phyloP scores from a whole-genome alignment of 53 echinoderm and acorn worm species.

The Henricia sp. region DNA sequence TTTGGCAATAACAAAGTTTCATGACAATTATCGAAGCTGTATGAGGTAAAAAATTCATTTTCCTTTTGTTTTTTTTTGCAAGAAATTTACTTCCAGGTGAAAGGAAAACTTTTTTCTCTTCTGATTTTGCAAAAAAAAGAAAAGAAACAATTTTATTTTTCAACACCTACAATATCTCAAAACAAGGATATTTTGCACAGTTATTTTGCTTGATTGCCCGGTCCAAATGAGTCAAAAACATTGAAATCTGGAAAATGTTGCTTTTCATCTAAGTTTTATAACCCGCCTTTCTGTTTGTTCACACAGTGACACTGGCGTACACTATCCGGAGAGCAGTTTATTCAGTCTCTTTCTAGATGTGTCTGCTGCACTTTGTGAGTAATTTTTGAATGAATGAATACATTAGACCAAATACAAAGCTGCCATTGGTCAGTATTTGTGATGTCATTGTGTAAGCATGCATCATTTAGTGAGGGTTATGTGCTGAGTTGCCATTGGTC shows the following conservation, averaged over 20 bases:
- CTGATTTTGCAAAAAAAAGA: too few species aligned
- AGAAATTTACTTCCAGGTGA: too few species aligned
- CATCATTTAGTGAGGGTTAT: not conserved
- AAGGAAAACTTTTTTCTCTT: too few species aligned
- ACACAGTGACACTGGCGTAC: conserved; percentile 83
- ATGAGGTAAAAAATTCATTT: too few species aligned
- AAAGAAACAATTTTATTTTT: not conserved
- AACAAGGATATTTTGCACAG: too few species aligned
- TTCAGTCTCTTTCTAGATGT: conserved; percentile 82
- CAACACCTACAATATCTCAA: not conserved
- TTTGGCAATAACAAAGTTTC: too few species aligned
- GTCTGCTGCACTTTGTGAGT: conserved; percentile 79
- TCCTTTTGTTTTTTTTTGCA: too few species aligned
- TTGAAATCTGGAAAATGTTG: not conserved
- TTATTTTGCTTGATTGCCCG: not conserved
- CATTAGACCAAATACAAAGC: not conserved
- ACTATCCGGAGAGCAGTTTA: conserved; percentile 87
- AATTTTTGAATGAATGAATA: not conserved
- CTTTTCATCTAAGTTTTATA: conserved; percentile 1
- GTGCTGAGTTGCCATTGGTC: conserved; percentile 1
- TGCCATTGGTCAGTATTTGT: not conserved
- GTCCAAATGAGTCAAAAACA: not conserved
- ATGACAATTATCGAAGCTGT: too few species aligned
- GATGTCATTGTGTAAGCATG: not conserved
- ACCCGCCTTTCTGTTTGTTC: too few species aligned